These are phyloP conservation scores for Corythornis cristatus DNA, from an alignment of 2,113 vertebrate species.

Conservation along the genomic window DNA sequence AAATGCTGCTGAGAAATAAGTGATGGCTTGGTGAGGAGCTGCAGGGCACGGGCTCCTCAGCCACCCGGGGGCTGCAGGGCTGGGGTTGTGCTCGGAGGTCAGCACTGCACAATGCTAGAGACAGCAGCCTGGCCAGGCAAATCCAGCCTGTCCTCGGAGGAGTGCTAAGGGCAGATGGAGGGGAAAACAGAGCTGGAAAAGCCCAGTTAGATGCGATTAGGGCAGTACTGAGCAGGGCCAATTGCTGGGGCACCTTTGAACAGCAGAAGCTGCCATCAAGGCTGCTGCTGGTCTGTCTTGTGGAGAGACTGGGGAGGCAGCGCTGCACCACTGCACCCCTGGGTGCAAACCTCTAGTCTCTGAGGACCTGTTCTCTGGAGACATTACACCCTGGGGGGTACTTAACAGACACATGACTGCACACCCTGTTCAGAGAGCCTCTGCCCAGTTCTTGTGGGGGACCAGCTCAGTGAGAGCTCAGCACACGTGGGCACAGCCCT, in stretches of 20 bases:
- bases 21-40: background rate
- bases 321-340: rapidly evolving
- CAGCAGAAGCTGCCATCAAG: background rate
- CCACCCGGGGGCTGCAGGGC: rapidly evolving
- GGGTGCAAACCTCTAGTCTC: background rate
- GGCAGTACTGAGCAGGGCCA: background rate
- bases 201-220: background rate
- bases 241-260: background rate
- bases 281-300: background rate
- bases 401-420: background rate
- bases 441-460: rapidly evolving
- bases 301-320: background rate
- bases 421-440: background rate
- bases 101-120: rapidly evolving
- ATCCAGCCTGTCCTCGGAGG: background rate
- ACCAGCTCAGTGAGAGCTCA: background rate
- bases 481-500: background rate
- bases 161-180: background rate
- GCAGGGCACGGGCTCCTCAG: background rate
- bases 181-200: background rate
- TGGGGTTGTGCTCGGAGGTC: background rate
- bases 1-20: background rate
- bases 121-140: background rate
- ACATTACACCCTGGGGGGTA: rapidly evolving
- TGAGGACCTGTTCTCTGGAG: background rate